phyloP scores from a whole-genome alignment of 2,797 vertebrate species.

The Naso thynnoides region DNA sequence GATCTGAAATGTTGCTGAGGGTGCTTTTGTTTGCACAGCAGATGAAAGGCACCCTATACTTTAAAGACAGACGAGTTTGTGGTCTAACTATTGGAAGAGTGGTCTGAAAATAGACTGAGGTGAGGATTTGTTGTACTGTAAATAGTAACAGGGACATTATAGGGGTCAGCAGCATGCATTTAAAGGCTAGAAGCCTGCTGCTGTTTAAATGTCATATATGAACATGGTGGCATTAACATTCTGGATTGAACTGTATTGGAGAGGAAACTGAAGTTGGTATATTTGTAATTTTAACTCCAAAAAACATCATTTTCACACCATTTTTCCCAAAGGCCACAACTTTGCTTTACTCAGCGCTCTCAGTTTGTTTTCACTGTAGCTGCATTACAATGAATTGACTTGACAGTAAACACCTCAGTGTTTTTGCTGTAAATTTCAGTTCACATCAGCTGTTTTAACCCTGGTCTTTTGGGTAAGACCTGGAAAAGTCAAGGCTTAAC shows the following conservation, averaged over 20 bases:
- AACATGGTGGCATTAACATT: neutral
- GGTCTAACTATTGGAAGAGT: conserved; percentile 3
- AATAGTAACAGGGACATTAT: conserved; percentile 26
- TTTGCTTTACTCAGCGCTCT: neutral
- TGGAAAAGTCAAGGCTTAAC: conserved; percentile 24
- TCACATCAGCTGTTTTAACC: conserved; percentile 23
- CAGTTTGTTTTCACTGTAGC: neutral
- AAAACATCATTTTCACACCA: conserved; percentile 1
- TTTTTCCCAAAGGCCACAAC: neutral
- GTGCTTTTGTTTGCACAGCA: neutral
- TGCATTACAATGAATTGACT: conserved; percentile 25
- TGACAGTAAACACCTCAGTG: neutral
- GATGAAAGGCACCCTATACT: neutral
- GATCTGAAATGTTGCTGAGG: neutral
- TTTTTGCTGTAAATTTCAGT: conserved; percentile 19
- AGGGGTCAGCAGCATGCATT: conserved; percentile 10
- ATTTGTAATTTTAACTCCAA: neutral
- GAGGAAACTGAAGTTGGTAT: neutral
- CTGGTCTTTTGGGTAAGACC: conserved; percentile 14
- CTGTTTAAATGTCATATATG: neutral
- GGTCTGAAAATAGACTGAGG: conserved; percentile 13
- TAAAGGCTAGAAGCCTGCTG: neutral
- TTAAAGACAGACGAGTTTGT: conserved; percentile 11
- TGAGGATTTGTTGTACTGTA: conserved; percentile 14
- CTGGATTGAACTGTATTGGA: neutral